These are phyloP conservation scores for Bos indicus DNA, from an alignment of 2,113 vertebrate genomes.

Conservation along the genomic window DNA sequence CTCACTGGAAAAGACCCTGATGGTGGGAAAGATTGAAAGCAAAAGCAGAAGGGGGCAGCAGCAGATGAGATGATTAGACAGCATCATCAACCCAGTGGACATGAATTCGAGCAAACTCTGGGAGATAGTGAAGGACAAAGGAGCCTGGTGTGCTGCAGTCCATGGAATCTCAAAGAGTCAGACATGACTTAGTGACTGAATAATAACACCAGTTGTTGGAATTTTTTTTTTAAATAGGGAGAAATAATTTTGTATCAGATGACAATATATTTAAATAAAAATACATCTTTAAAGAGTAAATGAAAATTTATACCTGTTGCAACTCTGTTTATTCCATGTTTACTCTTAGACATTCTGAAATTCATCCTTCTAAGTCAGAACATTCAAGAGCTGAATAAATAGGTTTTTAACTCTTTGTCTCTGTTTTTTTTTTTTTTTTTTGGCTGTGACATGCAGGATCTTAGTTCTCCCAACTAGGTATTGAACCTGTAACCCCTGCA, in stretches of 20 bases:
- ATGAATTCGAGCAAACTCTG: not conserved
- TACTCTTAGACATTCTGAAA: not conserved
- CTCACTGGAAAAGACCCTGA: not conserved
- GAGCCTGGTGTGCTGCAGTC: not conserved
- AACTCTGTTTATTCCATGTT: not conserved
- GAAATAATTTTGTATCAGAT: conserved; percentile 1
- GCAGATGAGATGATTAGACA: not conserved
- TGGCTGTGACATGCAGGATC: not conserved
- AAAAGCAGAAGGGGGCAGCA: not conserved
- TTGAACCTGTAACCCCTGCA: not conserved
- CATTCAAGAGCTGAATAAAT: not conserved
- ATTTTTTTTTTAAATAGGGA: not conserved
- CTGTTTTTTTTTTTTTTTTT: not conserved
- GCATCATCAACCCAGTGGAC: not conserved
- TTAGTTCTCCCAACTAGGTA: not conserved
- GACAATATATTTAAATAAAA: conserved; percentile 28
- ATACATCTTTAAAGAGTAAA: not conserved
- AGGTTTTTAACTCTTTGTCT: not conserved
- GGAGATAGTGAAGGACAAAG: not conserved
- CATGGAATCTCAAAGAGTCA: not conserved
- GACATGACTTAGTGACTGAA: not conserved
- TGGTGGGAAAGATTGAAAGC: not conserved
- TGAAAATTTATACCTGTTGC: not conserved
- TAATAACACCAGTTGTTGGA: not conserved
- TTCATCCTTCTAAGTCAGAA: not conserved